Evolutionary conservation across 1,140 invertebrate species (phyloP).

Genomic region (Solenopsis invicta): DNA sequence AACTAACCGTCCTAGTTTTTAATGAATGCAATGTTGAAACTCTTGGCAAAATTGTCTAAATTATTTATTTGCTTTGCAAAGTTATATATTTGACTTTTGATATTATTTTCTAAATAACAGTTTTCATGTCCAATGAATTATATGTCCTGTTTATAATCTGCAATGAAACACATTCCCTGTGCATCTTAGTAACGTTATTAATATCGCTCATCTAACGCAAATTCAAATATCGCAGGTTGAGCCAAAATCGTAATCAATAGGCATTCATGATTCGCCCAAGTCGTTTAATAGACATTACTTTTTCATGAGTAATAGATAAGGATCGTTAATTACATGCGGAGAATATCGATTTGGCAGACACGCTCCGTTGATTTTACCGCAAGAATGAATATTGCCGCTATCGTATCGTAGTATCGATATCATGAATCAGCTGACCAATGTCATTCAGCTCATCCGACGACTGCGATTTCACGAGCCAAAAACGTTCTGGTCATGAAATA

Average conservation of each 20-base stretch:
- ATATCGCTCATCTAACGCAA: not conserved
- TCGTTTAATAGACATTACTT: not conserved
- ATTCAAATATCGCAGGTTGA: constrained; percentile 12
- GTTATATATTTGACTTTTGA: constrained; percentile 4
- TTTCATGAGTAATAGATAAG: not conserved
- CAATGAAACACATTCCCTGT: constrained; percentile 8
- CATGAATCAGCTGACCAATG: constrained; percentile 10
- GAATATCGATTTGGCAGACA: not conserved
- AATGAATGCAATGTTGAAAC: not conserved
- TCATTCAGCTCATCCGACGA: not conserved
- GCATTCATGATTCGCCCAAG: not conserved
- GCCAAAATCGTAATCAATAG: constrained; percentile 38
- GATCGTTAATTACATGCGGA: not conserved
- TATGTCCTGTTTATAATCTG: constrained; percentile 6
- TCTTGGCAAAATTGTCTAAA: not conserved
- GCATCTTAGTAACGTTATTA: constrained; percentile 7
- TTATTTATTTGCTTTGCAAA: not conserved
- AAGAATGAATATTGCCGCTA: constrained; percentile 4
- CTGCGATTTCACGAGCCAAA: constrained; percentile 19
- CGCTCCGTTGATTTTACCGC: not conserved
- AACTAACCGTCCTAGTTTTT: constrained; percentile 25
- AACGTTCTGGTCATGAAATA: constrained; percentile 3
- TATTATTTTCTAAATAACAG: constrained; percentile 50
- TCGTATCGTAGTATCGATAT: not conserved
- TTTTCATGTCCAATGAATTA: constrained; percentile 47